Conservation (phyloP, 2,888 invertebrate species). For the Diadegma fenestrale region DNA sequence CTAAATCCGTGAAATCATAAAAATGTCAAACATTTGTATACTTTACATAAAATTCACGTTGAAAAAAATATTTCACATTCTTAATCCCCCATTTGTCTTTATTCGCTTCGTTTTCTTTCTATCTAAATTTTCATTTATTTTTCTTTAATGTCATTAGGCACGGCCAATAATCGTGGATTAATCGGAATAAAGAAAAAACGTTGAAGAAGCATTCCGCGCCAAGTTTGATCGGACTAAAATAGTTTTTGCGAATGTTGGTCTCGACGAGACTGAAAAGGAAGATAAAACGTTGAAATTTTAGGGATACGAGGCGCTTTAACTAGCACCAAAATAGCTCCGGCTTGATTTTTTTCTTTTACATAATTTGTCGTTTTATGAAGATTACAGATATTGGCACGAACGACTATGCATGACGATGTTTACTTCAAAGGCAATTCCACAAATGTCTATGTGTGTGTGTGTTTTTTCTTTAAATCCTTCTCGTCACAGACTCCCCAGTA, state of each 20-base stretch:
- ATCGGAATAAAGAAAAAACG: not conserved
- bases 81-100: constrained; percentile 51
- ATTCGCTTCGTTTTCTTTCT: constrained; percentile 53
- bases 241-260: constrained; percentile 16
- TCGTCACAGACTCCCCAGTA: constrained; percentile 20
- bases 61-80: constrained; percentile 53
- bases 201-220: not conserved
- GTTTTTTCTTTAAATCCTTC: constrained; percentile 18
- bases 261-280: constrained; percentile 33
- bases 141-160: constrained; percentile 35
- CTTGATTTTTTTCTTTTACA: constrained; percentile 27
- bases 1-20: constrained; percentile 62
- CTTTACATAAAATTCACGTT: constrained; percentile 56
- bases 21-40: constrained; percentile 56
- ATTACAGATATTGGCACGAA: constrained; percentile 65
- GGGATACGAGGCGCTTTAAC: constrained; percentile 22
- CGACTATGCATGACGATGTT: constrained; percentile 49
- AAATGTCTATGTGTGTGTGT: constrained; percentile 26
- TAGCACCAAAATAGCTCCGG: constrained; percentile 53
- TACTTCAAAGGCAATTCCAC: constrained; percentile 49
- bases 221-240: constrained; percentile 50
- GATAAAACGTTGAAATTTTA: not conserved
- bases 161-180: constrained; percentile 57
- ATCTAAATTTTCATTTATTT: constrained; percentile 41
- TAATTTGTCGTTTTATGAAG: constrained; percentile 52